phyloP scores from a whole-genome alignment of 2,113 vertebrate species.

The Microtus oregoni region DNA sequence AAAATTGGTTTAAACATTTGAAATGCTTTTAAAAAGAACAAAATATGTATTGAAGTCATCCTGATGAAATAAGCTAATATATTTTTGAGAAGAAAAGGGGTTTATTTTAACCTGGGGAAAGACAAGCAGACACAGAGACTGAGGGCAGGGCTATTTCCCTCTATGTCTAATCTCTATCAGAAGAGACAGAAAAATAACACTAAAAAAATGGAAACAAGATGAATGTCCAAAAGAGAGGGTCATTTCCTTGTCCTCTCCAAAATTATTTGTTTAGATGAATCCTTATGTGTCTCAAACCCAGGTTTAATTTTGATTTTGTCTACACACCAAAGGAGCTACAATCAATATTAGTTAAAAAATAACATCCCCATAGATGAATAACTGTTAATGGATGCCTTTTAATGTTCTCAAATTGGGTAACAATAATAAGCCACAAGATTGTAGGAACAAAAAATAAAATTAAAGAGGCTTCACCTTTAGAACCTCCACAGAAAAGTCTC shows the following conservation, averaged over 20 bases:
- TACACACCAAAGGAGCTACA: not conserved
- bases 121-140: not conserved
- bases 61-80: constrained; percentile 52
- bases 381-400: constrained; percentile 44
- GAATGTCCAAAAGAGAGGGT: not conserved
- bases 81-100: not conserved
- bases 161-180: not conserved
- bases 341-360: constrained; percentile 37
- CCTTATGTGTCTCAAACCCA: constrained; percentile 44
- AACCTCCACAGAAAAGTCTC: accelerated
- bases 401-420: constrained; percentile 15
- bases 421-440: not conserved
- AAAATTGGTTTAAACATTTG: constrained; percentile 78
- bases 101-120: not conserved
- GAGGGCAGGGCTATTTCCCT: not conserved
- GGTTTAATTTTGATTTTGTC: constrained; percentile 27
- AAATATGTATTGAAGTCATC: not conserved
- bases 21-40: constrained; percentile 56
- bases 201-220: not conserved
- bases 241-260: not conserved
- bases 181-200: not conserved
- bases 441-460: not conserved
- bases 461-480: not conserved
- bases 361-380: constrained; percentile 1
- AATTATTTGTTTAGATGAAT: not conserved